Percentiles rank a stretch among this genome's conserved stretches.
Conservation (phyloP, 2,797 vertebrate genomes). For the Syncerus caffer region DNA sequence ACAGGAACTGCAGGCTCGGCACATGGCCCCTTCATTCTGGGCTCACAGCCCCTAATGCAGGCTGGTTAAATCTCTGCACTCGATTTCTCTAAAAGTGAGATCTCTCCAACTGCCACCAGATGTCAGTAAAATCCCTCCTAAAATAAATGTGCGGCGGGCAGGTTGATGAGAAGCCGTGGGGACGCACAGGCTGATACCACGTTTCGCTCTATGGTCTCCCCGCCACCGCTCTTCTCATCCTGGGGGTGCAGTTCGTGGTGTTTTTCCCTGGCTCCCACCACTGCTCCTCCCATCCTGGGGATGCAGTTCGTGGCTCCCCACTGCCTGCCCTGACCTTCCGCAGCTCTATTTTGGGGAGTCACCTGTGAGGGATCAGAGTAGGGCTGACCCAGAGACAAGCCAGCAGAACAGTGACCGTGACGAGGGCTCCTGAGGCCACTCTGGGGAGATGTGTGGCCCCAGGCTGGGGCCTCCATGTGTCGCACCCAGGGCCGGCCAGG, state of each 20-base stretch:
- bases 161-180: accelerated
- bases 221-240: accelerated
- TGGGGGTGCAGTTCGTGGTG: accelerated
- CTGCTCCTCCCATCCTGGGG: background rate
- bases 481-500: background rate
- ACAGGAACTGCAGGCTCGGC: accelerated
- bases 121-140: slow-evolving; percentile 81
- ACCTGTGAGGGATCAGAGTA: accelerated
- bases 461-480: background rate
- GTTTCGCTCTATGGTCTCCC: accelerated
- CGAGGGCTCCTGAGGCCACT: background rate
- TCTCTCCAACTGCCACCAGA: slow-evolving; percentile 80
- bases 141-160: slow-evolving; percentile 36
- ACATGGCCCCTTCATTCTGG: accelerated
- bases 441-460: background rate
- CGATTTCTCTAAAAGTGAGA: background rate
- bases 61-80: background rate
- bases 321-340: accelerated
- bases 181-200: accelerated
- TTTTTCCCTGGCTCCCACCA: no score
- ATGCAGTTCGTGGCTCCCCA: no score
- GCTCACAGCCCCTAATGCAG: accelerated
- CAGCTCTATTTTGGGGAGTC: background rate
- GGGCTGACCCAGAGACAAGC: background rate
- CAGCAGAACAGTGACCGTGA: background rate